Conservation (phyloP, 2,113 vertebrate species). For the Dipodomys merriami region DNA sequence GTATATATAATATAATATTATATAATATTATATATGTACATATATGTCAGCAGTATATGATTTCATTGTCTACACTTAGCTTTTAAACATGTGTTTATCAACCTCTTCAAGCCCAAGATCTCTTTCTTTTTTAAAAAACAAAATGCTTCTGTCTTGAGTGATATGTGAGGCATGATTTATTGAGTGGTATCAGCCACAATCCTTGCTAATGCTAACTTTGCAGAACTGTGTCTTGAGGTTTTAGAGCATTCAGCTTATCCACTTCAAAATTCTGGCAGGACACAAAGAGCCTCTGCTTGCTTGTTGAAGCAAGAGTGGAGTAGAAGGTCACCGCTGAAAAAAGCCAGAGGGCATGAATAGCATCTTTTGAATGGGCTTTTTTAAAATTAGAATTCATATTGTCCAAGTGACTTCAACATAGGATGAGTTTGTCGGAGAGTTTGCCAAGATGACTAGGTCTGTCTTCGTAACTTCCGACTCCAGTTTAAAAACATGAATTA, state of each 20-base stretch:
- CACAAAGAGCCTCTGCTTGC: not conserved
- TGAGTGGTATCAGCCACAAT: not conserved
- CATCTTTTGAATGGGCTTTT: not conserved
- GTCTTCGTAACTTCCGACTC: not conserved
- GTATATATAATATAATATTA: too few species aligned
- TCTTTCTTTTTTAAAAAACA: not conserved
- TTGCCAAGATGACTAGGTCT: constrained; percentile 22
- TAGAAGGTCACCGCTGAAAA: not conserved
- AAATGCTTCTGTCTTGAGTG: constrained; percentile 18
- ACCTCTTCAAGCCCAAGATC: constrained; percentile 17
- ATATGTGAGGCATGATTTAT: constrained; percentile 5
- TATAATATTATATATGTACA: too few species aligned
- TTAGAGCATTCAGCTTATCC: not conserved
- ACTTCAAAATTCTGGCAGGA: constrained; percentile 9
- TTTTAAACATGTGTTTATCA: constrained; percentile 56
- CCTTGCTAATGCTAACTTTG: not conserved
- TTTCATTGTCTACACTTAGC: not conserved
- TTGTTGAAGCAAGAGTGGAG: not conserved
- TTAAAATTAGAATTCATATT: not conserved
- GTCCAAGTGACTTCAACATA: not conserved
- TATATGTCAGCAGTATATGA: not conserved
- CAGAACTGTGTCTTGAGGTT: not conserved
- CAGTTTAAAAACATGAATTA: not conserved
- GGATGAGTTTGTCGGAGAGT: not conserved
- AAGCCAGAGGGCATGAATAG: not conserved